Evolutionary conservation across 2,888 invertebrate species (phyloP).

Genomic region (Spatulosminthurus flaviceps): DNA sequence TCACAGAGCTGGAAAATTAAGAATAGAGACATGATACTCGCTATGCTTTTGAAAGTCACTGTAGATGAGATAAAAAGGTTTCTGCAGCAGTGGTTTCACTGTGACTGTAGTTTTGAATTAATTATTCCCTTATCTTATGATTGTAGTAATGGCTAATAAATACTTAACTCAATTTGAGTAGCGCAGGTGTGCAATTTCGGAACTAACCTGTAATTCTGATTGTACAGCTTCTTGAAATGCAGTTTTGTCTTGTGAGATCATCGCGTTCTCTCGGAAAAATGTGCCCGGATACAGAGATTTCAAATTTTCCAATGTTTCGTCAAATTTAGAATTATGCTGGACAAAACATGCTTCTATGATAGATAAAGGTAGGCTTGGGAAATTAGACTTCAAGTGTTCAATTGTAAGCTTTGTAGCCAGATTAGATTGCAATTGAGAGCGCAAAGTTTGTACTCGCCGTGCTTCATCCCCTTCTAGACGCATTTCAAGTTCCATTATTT

Average conservation of each 20-base stretch:
- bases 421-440: constrained; percentile 8
- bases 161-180: not conserved
- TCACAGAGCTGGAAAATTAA: too few species aligned
- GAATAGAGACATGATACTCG: too few species aligned
- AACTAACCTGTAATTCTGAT: constrained; percentile 23
- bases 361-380: not conserved
- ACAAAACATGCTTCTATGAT: constrained; percentile 22
- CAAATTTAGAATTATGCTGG: not conserved
- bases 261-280: not conserved
- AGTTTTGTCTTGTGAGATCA: constrained; percentile 6
- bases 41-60: too few species aligned
- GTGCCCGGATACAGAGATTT: not conserved
- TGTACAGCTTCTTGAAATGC: constrained; percentile 16
- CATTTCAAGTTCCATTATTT: constrained; percentile 43
- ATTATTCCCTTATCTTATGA: too few species aligned
- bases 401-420: constrained; percentile 3
- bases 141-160: too few species aligned
- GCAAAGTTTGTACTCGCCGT: constrained; percentile 7
- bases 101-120: too few species aligned
- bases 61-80: too few species aligned
- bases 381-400: constrained; percentile 16
- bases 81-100: too few species aligned
- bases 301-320: constrained; percentile 15
- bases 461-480: constrained; percentile 37
- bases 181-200: not conserved